A percentile compares a stretch with the other conserved stretches of the same genome.
Evolutionary conservation across 2,888 invertebrate species (phyloP).

Genomic region (Cerastoderma edule): DNA sequence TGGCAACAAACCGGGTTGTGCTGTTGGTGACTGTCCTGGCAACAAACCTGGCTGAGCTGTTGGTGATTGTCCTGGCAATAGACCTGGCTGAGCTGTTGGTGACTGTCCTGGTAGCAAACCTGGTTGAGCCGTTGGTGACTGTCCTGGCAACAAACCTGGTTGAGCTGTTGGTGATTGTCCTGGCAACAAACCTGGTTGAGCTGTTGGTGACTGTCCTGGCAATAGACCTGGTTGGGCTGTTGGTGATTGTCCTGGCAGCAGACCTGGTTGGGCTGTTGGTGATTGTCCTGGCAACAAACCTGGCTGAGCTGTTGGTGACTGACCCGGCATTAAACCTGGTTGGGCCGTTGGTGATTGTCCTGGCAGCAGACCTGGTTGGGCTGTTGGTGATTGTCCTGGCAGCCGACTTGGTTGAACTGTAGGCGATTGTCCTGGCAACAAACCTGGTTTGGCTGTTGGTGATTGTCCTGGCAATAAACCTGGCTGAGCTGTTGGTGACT

Average conservation of each 20-base stretch:
- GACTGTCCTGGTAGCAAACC: slow-evolving; percentile 26
- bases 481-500: slow-evolving; percentile 36
- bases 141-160: slow-evolving; percentile 16
- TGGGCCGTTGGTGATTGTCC: slow-evolving; percentile 42
- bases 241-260: slow-evolving; percentile 81
- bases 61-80: slow-evolving; percentile 37
- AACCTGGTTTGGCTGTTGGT: slow-evolving; percentile 38
- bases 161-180: slow-evolving; percentile 32
- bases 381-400: slow-evolving; percentile 38
- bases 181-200: slow-evolving; percentile 19
- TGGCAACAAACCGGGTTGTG: slow-evolving; percentile 40
- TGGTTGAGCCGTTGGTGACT: slow-evolving; percentile 47
- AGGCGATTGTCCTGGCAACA: no score
- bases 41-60: slow-evolving; percentile 42
- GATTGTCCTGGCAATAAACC: slow-evolving; percentile 21
- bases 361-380: slow-evolving; percentile 24
- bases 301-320: slow-evolving; percentile 46
- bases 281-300: slow-evolving; percentile 26
- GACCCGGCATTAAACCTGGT: slow-evolving; percentile 31
- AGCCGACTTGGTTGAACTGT: neutral
- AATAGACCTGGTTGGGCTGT: slow-evolving; percentile 60
- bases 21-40: slow-evolving; percentile 50
- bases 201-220: slow-evolving; percentile 34
- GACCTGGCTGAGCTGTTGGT: slow-evolving; percentile 38
- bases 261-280: slow-evolving; percentile 76